Base-by-base conservation (phyloP, 1,140 invertebrate species). In the Lucilia sericata region DNA sequence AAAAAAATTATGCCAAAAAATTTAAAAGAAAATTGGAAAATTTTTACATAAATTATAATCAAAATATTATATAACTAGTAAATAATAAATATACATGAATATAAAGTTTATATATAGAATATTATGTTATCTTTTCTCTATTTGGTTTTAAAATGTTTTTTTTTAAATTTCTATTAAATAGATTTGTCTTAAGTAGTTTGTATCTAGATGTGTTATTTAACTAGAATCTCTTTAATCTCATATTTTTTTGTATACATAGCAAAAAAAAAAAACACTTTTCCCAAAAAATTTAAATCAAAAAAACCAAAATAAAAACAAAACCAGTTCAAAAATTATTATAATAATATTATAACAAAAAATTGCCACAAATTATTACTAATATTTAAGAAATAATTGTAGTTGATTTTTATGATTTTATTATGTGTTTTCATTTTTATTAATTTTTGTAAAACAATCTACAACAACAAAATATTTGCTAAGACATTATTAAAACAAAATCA, bases 21-120 rank as follows among this genome's bases (percentile, higher is more conserved):
- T n/a, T 21, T 10, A 21, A 21, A 70, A 70, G 12, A 17, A 70
- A n/a, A 70, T 21, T 19, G 5, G n/a, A 25, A 70, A 70, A 70
- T 25, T 70, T 70, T 21, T 70, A 70, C n/a, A 70, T 70, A 70
- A 70, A 70, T 70, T 70, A 70, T 70, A 70, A 70, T 70, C 65
- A 70, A 70, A 70, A 70, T 60, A 60, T 60, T 60, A 60, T 60
- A 60, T 60, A 60, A 42, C 42, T 42, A 42, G 42, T 42, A 42
- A 42, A 42, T 42, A 42, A 42, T 42, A 42, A 42, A 42, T 42
- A 42, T 42, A 42, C 42, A 7, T 8, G 7, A 42, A 42, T 42
- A 42, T 5, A n/a, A 60, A 60, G 2, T 60, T 5, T n/a, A 60
- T 30, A 30, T 30, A 30, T 30, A 30, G 60, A 65, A 65, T 19